Evolutionary conservation across 1,140 invertebrate genomes (phyloP).

Genomic region (Pseudobourletiella spinata): DNA sequence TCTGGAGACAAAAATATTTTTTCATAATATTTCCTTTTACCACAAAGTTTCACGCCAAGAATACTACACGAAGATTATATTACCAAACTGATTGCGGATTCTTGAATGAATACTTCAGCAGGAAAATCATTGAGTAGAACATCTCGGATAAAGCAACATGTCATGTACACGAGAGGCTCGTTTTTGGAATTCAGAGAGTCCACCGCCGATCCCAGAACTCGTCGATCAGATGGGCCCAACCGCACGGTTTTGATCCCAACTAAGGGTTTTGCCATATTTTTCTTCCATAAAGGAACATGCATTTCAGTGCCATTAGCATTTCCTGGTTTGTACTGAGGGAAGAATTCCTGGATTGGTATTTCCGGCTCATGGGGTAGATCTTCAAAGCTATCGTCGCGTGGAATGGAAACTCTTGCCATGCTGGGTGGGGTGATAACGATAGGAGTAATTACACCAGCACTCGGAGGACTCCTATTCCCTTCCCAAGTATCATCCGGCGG

Average conservation of each 20-base stretch:
- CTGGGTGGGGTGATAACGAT: neutral
- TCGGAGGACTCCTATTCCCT: neutral
- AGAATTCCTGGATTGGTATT: neutral
- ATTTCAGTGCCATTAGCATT: neutral
- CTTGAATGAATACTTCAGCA: constrained; percentile 32
- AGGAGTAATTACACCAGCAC: neutral
- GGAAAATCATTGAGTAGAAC: constrained; percentile 30
- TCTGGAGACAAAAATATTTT: constrained; percentile 17
- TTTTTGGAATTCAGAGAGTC: constrained; percentile 28
- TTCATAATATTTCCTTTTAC: too few species aligned
- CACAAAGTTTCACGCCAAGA: too few species aligned
- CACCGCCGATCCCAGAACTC: constrained; percentile 27
- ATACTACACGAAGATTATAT: neutral
- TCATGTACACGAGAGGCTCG: constrained; percentile 18
- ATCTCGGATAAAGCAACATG: constrained; percentile 29
- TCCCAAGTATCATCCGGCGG: neutral
- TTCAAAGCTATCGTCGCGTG: neutral
- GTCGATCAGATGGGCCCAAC: constrained; percentile 20
- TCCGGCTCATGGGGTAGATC: neutral
- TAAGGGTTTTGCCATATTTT: neutral
- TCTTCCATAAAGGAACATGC: constrained; percentile 1
- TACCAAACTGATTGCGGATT: constrained; percentile 25
- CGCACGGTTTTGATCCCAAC: constrained; percentile 14
- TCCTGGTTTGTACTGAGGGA: neutral
- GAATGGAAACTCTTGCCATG: neutral